Evolutionary conservation across 2,888 invertebrate species (phyloP).

Genomic region (Cyclophora punctaria): DNA sequence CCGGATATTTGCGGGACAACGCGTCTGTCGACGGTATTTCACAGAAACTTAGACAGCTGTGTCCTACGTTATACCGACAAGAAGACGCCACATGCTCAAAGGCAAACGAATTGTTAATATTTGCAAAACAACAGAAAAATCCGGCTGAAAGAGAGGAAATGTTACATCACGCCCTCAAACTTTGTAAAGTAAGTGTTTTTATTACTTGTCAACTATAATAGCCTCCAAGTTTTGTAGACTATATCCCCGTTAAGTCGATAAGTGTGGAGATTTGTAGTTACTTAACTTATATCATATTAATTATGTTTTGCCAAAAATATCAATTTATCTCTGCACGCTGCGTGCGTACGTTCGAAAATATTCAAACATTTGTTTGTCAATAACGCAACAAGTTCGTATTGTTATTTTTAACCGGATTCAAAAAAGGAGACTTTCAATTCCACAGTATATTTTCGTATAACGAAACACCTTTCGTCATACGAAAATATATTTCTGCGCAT

Average conservation of each 20-base stretch:
- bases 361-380: too few species aligned
- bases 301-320: background rate
- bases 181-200: conserved; percentile 80
- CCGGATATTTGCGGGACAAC: conserved; percentile 94
- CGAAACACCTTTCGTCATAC: too few species aligned
- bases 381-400: too few species aligned
- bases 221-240: too few species aligned
- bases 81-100: conserved; percentile 98
- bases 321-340: too few species aligned
- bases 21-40: conserved; percentile 96
- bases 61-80: conserved; percentile 93
- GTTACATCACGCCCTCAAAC: conserved; percentile 84
- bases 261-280: background rate
- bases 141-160: conserved; percentile 84
- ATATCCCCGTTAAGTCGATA: too few species aligned
- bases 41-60: conserved; percentile 87
- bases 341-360: too few species aligned
- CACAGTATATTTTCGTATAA: too few species aligned
- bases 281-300: background rate
- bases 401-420: too few species aligned
- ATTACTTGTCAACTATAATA: background rate
- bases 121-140: conserved; percentile 84
- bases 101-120: conserved; percentile 91
- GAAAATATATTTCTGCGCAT: too few species aligned
- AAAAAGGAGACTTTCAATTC: too few species aligned